Base-by-base conservation (phyloP, 2,113 vertebrate genomes). In the Proterorhinus semilunaris region DNA sequence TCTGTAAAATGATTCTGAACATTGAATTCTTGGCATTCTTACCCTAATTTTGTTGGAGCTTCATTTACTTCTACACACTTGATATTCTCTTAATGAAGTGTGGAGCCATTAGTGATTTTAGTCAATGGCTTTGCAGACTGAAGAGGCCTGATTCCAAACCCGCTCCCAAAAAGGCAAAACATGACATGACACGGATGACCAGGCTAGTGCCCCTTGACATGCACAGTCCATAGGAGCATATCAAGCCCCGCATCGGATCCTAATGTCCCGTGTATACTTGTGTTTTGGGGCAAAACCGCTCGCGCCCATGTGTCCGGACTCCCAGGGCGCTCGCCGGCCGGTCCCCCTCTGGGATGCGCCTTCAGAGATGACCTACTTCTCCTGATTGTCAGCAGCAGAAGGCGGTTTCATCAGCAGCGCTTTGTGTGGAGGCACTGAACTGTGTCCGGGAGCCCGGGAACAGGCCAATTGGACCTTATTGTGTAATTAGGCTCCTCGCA, bases 361-460 rank as follows among this genome's bases (percentile, higher is more conserved):
- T 80, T 79, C 87, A 83, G 87, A 91, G 89, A 89, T 91, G 91
- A 91, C 91, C 90, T 87, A 92, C 52, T 91, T 91, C 84, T n/a
- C 76, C 79, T 88, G 81, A 87, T 86, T 74, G 84, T 88, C 84
- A 85, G 89, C 90, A 90, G 89, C 90, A 90, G 87, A 87, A 90
- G 88, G 85, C 81, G 8, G 68, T 78, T 76, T 80, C 85, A 85
- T 87, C 86, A 81, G 77, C 69, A 75, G 13, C 27, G 84, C 86
- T 92, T 91, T 91, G 90, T 92, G 85, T 83, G 44, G 77, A 86
- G 76, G 81, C 91, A 83, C 76, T 89, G 81, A 91, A 86, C 88
- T 91, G 87, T 92, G 85, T 48, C 86, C 15, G 59, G 74, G 81
- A 88, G 74, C 75, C 80, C 61, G 83, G 63, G 73, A 87, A 78